Conservation (phyloP, 2,113 vertebrate genomes). For the Noctilio leporinus region DNA sequence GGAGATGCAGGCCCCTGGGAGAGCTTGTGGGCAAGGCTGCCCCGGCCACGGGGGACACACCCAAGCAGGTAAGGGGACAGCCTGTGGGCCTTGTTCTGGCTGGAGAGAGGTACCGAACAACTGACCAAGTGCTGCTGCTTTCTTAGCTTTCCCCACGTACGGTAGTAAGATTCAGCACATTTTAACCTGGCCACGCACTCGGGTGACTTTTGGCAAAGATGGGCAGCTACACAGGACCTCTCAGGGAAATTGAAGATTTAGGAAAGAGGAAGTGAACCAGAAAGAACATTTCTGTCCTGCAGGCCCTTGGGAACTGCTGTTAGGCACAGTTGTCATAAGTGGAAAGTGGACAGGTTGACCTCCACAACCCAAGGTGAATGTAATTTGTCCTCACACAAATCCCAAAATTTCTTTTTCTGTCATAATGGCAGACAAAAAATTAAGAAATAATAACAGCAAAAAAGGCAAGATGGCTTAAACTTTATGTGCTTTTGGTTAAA, state of each 20-base stretch:
- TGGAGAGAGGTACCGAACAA: no score
- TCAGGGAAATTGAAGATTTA: not conserved
- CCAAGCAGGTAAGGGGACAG: slow-evolving; percentile 26
- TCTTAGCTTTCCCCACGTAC: not conserved
- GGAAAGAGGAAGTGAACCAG: not conserved
- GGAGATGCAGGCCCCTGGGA: slow-evolving; percentile 11
- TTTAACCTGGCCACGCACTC: not conserved
- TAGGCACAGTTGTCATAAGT: not conserved
- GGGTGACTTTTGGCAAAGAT: not conserved
- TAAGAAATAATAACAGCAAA: not conserved
- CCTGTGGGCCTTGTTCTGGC: not conserved
- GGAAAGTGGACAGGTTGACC: not conserved
- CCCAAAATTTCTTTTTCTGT: not conserved
- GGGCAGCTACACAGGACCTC: not conserved
- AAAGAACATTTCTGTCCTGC: not conserved
- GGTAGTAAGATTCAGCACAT: not conserved
- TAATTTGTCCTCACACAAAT: not conserved
- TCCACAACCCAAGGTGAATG: not conserved
- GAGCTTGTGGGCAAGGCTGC: not conserved
- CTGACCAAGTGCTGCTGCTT: not conserved
- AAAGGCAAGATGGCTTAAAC: not conserved
- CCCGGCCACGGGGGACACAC: not conserved
- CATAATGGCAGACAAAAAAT: not conserved
- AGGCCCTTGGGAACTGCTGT: not conserved
- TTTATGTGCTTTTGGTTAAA: not conserved